Base-by-base conservation (phyloP, 2,113 vertebrate species). In the Crotalus helleri region DNA sequence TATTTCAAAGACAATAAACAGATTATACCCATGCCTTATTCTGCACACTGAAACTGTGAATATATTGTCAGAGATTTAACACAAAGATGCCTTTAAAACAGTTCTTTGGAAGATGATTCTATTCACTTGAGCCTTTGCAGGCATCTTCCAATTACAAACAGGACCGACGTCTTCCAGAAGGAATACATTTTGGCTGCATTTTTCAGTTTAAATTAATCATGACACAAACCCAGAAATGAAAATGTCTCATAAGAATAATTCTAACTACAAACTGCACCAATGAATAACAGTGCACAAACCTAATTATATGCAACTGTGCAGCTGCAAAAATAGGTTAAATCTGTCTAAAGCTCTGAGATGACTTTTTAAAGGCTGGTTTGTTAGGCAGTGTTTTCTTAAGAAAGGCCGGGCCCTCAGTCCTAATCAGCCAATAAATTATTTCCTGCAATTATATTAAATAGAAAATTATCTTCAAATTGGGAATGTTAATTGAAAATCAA, bases 351-450 rank as follows among this genome's bases (percentile, higher is more conserved):
- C 97, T 96, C 97, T 6, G 94, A 96, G 96, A 94, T 96, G 97
- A 97, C 95, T 96, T 51, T 97, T 93, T 96, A 96, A 98, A 98
- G 97, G 94, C 97, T 96, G 96, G 97, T 96, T 98, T 98, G 97
- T 97, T 97, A 96, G 94, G 94, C 96, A 96, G 95, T 98, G 97
- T 98, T 98, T 98, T 98, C 98, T 98, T 98, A 98, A 98, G 98
- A 97, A 97, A 97, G 97, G 97, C 97, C 97, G 97, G 97, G 97
- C 97, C 98, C 98, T 98, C 97, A 97, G 97, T 98, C 98, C 98
- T 98, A 99, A 99, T 99, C 98, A 98, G 97, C 97, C 98, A 98
- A 99, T 98, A 98, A 99, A 99, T 98, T 98, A 98, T 98, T 99
- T 99, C 98, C 98, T 98, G 98, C 98, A 98, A 99, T 99, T 99